A percentile compares a stretch with the other conserved stretches of the same genome.
Evolutionary conservation across 1,140 invertebrate species (phyloP).

Genomic region (Dolichoris vasculosae): DNA sequence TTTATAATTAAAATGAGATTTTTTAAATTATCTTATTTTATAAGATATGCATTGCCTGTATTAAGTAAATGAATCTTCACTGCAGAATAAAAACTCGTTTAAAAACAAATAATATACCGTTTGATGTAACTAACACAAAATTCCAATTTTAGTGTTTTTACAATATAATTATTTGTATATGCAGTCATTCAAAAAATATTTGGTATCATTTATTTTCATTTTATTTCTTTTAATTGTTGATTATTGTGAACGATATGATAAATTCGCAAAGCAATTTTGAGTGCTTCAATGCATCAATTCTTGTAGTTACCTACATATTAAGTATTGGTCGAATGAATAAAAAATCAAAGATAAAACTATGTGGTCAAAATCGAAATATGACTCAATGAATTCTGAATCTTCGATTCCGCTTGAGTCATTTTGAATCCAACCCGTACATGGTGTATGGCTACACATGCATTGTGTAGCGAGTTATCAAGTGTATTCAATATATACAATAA

Average conservation of each 20-base stretch:
- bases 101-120: not conserved
- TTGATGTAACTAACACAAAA: no score
- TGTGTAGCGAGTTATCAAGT: not conserved
- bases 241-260: not conserved
- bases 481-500: not conserved
- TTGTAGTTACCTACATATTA: not conserved
- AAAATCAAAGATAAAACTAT: constrained; percentile 5
- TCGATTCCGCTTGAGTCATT: constrained; percentile 1
- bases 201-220: not conserved
- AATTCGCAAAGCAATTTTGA: constrained; percentile 10
- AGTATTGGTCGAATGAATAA: constrained; percentile 18
- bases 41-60: not conserved
- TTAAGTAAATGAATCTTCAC: not conserved
- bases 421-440: not conserved
- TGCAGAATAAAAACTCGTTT: not conserved
- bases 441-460: not conserved
- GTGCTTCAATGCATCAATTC: not conserved
- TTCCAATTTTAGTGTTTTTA: no score
- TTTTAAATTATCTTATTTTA: no score
- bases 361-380: not conserved
- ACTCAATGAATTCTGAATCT: constrained; percentile 19
- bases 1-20: no score
- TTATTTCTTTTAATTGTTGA: not conserved
- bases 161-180: not conserved
- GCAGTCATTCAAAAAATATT: not conserved